These are phyloP conservation scores for Oscheius sp. DNA, from an alignment of 2,888 invertebrate genomes.

Conservation along the genomic window DNA sequence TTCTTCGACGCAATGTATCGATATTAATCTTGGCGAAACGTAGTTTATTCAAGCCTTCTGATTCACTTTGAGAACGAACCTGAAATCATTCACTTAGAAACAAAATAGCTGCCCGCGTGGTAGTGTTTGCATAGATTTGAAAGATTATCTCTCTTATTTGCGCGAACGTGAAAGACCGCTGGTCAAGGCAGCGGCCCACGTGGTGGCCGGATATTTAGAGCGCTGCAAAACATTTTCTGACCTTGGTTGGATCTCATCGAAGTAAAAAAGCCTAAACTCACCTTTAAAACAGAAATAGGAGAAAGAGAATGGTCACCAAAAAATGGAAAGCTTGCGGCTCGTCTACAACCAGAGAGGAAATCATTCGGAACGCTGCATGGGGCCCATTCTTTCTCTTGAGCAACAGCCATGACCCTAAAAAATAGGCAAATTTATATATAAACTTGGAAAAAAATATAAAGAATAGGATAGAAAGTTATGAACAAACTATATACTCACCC, in stretches of 20 bases:
- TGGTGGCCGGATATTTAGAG: background rate
- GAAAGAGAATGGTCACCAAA: constrained; percentile 39
- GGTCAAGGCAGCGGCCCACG: background rate
- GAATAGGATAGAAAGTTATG: background rate
- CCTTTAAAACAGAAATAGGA: constrained; percentile 10
- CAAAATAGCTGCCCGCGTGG: too few species aligned
- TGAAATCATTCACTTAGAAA: constrained; percentile 36
- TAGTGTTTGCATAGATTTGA: too few species aligned
- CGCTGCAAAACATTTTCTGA: too few species aligned
- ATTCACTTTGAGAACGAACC: constrained; percentile 67
- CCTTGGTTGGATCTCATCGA: too few species aligned
- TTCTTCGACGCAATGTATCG: constrained; percentile 12
- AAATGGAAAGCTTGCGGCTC: constrained; percentile 67
- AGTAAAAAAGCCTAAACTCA: background rate
- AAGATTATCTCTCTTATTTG: background rate
- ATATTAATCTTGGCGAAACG: constrained; percentile 29
- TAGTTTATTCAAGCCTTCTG: constrained; percentile 62
- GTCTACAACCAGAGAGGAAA: constrained; percentile 52
- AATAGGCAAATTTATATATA: background rate
- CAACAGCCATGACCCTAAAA: constrained; percentile 29
- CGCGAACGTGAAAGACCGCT: background rate
- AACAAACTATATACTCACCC: constrained; percentile 4
- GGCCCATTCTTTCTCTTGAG: constrained; percentile 29
- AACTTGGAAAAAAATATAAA: background rate
- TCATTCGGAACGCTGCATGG: constrained; percentile 25